Percentiles rank a stretch among this genome's conserved stretches.
phyloP scores from a whole-genome alignment of 2,888 invertebrate species.

The Acleris cristana region DNA sequence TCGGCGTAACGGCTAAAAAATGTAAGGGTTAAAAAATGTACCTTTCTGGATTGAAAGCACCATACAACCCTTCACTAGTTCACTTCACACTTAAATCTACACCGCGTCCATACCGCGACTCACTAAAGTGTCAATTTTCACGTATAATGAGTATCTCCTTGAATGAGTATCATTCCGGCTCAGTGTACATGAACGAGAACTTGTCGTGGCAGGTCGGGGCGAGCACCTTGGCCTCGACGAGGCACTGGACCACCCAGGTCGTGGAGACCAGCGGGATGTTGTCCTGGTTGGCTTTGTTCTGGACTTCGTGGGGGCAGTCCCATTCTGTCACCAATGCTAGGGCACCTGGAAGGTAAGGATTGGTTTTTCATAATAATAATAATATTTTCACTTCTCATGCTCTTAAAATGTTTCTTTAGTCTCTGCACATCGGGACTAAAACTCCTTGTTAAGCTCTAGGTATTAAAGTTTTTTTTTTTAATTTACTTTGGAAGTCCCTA shows the following conservation, averaged over 20 bases:
- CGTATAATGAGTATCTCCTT: conserved; percentile 77
- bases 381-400: no score
- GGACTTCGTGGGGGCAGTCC: conserved; percentile 83
- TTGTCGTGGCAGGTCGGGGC: conserved; percentile 76
- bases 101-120: conserved; percentile 50
- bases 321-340: conserved; percentile 84
- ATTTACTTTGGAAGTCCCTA: no score
- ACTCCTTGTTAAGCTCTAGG: no score
- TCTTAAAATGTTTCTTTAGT: no score
- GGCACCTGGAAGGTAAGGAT: not conserved
- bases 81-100: conserved; percentile 36
- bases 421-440: no score
- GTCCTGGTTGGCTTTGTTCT: conserved; percentile 81
- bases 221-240: conserved; percentile 84
- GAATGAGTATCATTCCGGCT: conserved; percentile 82
- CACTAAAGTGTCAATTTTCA: conserved; percentile 73
- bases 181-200: conserved; percentile 81
- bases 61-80: conserved; percentile 14
- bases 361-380: no score
- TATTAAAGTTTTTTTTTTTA: no score
- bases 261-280: conserved; percentile 87
- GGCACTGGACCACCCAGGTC: conserved; percentile 87
- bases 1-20: no score
- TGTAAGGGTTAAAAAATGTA: no score
- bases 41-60: no score